These are phyloP conservation scores for Dendrophyllia cribrosa DNA, from an alignment of 64 coral and sea anemone species.

Conservation along the genomic window DNA sequence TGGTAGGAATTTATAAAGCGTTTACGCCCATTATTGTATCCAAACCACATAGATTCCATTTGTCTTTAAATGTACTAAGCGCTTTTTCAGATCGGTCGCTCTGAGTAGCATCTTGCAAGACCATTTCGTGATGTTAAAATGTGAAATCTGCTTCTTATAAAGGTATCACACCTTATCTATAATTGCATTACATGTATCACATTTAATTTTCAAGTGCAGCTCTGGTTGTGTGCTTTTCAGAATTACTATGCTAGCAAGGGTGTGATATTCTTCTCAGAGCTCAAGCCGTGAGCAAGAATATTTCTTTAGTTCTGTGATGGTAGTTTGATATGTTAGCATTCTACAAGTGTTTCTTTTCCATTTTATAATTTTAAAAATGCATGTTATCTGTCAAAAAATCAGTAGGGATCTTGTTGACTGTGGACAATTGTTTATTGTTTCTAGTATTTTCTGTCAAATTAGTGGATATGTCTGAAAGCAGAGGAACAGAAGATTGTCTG, in stretches of 20 bases:
- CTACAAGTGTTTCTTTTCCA: background rate
- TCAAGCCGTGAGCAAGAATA: background rate
- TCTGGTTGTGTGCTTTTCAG: background rate
- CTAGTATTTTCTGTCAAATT: background rate
- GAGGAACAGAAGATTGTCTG: too few relatives aligned
- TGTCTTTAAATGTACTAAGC: background rate
- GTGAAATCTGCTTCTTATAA: background rate
- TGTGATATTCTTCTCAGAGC: background rate
- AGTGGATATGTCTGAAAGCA: too few relatives aligned
- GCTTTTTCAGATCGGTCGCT: background rate
- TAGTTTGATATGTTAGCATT: background rate
- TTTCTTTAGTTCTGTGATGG: background rate
- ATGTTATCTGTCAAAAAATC: background rate
- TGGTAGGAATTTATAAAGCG: background rate
- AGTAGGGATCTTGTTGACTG: background rate
- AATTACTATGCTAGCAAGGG: background rate
- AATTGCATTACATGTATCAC: conserved; percentile 17
- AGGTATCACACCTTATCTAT: background rate
- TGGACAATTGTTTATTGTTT: background rate
- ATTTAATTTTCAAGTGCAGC: background rate
- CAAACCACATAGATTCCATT: background rate
- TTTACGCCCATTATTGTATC: background rate
- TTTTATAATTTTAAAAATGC: conserved; percentile 22
- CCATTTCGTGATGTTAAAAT: background rate
- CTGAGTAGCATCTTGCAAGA: background rate